phyloP scores from a whole-genome alignment of 2,888 invertebrate genomes.

The Bellardia bayeri region DNA sequence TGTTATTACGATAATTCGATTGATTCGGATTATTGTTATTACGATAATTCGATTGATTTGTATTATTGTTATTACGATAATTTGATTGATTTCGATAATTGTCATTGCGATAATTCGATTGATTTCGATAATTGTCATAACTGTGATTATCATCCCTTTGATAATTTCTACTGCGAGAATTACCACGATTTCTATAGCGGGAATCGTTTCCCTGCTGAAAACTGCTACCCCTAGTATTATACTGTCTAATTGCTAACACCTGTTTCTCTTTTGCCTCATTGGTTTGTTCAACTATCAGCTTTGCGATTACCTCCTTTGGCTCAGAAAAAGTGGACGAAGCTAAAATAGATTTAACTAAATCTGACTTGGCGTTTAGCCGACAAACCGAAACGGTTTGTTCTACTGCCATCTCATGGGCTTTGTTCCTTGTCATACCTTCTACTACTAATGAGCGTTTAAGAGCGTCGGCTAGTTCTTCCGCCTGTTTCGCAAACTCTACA shows the following conservation, averaged over 20 bases:
- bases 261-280: slow-evolving; percentile 2
- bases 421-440: slow-evolving; percentile 25
- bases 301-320: slow-evolving; percentile 29
- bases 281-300: slow-evolving; percentile 6
- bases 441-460: background rate
- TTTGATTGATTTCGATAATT: background rate
- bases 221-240: background rate
- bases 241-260: background rate
- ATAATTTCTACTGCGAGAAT: background rate
- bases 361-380: slow-evolving; percentile 36
- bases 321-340: background rate
- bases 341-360: slow-evolving; percentile 35
- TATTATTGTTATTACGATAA: background rate
- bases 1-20: background rate
- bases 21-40: background rate
- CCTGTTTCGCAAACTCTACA: background rate
- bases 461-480: background rate
- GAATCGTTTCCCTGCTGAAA: too few relatives aligned
- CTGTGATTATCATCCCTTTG: background rate
- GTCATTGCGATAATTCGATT: background rate
- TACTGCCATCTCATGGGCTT: slow-evolving; percentile 29
- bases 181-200: too few relatives aligned
- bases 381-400: slow-evolving; percentile 15
- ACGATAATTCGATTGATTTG: too few relatives aligned
- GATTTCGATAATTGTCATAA: background rate